phyloP scores from a whole-genome alignment of 2,113 vertebrate species.

The Rhabdornis inornatus region DNA sequence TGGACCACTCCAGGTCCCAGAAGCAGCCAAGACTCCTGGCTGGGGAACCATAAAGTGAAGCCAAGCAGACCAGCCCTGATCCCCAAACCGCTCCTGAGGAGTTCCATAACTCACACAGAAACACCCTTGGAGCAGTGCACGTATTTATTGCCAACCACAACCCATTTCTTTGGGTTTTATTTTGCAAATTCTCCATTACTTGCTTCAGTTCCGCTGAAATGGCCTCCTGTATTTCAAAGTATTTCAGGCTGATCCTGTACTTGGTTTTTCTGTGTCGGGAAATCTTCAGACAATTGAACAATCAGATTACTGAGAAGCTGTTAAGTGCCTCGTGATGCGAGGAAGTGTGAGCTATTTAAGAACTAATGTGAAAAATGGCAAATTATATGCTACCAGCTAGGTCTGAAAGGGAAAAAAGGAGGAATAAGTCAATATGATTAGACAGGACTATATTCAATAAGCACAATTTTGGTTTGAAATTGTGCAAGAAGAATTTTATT shows the following conservation, averaged over 20 bases:
- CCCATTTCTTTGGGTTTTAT: neutral
- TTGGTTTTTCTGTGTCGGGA: neutral
- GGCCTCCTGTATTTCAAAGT: slow-evolving; percentile 13
- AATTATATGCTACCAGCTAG: neutral
- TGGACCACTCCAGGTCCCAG: neutral
- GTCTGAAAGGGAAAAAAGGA: neutral
- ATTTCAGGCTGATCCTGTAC: neutral
- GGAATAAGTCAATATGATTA: slow-evolving; percentile 20
- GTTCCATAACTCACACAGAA: slow-evolving; percentile 14
- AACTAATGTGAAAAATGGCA: slow-evolving; percentile 17
- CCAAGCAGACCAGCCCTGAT: neutral
- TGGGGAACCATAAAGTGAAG: slow-evolving; percentile 7
- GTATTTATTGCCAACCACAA: neutral
- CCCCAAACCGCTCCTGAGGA: neutral
- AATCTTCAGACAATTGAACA: slow-evolving; percentile 52
- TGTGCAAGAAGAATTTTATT: neutral
- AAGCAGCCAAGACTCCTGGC: neutral
- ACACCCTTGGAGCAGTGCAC: neutral
- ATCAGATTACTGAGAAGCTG: slow-evolving; percentile 22
- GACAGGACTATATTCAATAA: neutral
- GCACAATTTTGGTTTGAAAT: neutral
- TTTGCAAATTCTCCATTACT: slow-evolving; percentile 48
- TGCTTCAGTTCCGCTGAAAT: slow-evolving; percentile 14
- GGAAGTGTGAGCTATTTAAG: slow-evolving; percentile 17
- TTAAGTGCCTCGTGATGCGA: neutral